phyloP scores from a whole-genome alignment of 1,140 invertebrate genomes.

The Pachyrhynchus sulphureomaculatus region DNA sequence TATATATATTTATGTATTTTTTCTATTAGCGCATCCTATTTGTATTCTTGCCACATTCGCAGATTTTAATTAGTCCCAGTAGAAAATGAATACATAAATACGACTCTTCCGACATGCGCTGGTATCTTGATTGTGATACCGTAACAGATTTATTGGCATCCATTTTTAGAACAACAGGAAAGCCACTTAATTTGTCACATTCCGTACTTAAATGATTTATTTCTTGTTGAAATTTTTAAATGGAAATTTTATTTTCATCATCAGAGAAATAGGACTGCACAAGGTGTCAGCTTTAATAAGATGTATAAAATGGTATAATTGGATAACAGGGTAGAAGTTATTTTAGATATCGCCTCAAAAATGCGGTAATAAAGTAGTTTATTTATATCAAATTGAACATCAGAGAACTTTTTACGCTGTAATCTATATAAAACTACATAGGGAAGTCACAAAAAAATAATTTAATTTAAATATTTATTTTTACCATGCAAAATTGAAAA shows the following conservation, averaged over 20 bases:
- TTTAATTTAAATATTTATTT: no score
- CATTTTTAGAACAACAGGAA: slow-evolving; percentile 22
- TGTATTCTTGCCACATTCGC: slow-evolving; percentile 15
- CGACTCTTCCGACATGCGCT: slow-evolving; percentile 16
- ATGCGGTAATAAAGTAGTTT: no score
- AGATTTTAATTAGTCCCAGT: slow-evolving; percentile 25
- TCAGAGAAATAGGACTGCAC: no score
- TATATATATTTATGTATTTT: not conserved
- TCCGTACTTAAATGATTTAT: slow-evolving; percentile 12
- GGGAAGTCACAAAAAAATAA: no score
- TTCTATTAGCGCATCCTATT: not conserved
- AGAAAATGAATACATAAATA: slow-evolving; percentile 24
- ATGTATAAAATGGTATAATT: no score
- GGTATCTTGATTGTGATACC: slow-evolving; percentile 24
- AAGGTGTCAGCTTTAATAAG: no score
- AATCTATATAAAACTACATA: no score
- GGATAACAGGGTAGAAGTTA: no score
- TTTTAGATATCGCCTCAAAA: no score
- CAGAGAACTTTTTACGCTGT: no score
- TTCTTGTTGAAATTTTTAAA: slow-evolving; percentile 21
- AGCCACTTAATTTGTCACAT: slow-evolving; percentile 26
- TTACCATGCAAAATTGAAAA: no score
- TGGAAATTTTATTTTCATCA: slow-evolving; percentile 15
- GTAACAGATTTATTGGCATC: slow-evolving; percentile 24
- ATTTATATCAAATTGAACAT: no score